A percentile compares a stretch with the other conserved stretches of the same genome.
phyloP scores from a whole-genome alignment of 1,140 invertebrate species.

The Drosophila kohkoa region DNA sequence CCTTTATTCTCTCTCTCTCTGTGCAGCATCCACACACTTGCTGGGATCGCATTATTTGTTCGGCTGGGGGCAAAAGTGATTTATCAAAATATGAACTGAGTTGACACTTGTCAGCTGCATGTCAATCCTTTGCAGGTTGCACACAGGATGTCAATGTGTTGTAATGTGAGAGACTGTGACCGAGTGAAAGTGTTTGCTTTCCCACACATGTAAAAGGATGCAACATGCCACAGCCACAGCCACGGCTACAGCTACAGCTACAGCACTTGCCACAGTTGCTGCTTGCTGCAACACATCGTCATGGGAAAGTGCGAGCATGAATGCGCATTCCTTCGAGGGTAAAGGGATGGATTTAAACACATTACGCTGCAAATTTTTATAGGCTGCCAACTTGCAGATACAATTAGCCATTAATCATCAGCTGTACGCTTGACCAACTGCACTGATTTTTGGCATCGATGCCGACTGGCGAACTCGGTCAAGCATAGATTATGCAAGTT shows the following conservation, averaged over 20 bases:
- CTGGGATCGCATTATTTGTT: slow-evolving; percentile 18
- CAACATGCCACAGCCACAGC: slow-evolving; percentile 4
- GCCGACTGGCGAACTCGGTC: slow-evolving; percentile 34
- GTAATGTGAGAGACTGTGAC: slow-evolving; percentile 67
- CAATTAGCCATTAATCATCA: slow-evolving; percentile 46
- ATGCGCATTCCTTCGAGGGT: slow-evolving; percentile 29
- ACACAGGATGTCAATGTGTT: slow-evolving; percentile 61
- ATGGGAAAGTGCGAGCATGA: slow-evolving; percentile 67
- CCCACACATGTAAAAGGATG: slow-evolving; percentile 61
- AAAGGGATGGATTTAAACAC: slow-evolving; percentile 14
- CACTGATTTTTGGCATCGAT: slow-evolving; percentile 42
- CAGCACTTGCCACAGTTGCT: slow-evolving; percentile 36
- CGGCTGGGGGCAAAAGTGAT: slow-evolving; percentile 14
- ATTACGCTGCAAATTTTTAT: slow-evolving; percentile 56
- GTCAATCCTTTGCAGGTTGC: slow-evolving; percentile 79
- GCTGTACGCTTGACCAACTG: slow-evolving; percentile 59
- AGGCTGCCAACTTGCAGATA: background rate
- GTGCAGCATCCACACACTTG: background rate
- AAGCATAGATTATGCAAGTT: slow-evolving; percentile 59
- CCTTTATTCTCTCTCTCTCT: background rate
- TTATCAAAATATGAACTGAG: slow-evolving; percentile 29
- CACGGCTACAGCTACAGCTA: too few relatives aligned
- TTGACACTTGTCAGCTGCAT: slow-evolving; percentile 74
- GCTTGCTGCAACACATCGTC: slow-evolving; percentile 43
- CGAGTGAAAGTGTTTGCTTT: slow-evolving; percentile 73